Evolutionary conservation across 2,888 invertebrate species (phyloP).

Genomic region (Ectemnius lituratus): DNA sequence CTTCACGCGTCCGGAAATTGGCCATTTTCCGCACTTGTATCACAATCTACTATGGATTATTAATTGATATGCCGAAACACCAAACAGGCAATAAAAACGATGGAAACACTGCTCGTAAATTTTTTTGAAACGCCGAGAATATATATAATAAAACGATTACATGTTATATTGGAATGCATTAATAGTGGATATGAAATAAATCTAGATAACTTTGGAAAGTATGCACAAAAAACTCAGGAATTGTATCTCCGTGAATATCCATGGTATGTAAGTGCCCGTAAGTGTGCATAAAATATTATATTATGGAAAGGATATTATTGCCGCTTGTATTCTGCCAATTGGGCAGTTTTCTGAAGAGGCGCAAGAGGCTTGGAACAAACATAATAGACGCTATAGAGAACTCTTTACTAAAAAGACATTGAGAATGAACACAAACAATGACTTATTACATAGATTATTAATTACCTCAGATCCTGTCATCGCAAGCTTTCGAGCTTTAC

Average conservation of each 20-base stretch:
- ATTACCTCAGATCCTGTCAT: slow-evolving; percentile 21
- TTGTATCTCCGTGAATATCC: slow-evolving; percentile 13
- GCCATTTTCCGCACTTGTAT: too few relatives aligned
- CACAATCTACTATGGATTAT: too few relatives aligned
- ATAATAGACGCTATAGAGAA: slow-evolving; percentile 12
- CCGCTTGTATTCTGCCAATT: slow-evolving; percentile 19
- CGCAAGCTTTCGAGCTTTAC: slow-evolving; percentile 14
- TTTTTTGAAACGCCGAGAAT: slow-evolving; percentile 24
- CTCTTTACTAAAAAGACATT: slow-evolving; percentile 20
- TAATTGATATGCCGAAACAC: slow-evolving; percentile 23
- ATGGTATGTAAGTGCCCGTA: slow-evolving; percentile 17
- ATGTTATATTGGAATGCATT: slow-evolving; percentile 20
- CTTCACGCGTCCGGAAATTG: too few relatives aligned
- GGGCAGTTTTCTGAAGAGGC: slow-evolving; percentile 25
- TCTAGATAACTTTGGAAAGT: slow-evolving; percentile 20
- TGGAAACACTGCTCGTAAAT: slow-evolving; percentile 27
- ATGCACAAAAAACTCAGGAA: not conserved
- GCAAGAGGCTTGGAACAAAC: slow-evolving; percentile 16
- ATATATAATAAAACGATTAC: slow-evolving; percentile 23
- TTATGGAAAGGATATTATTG: slow-evolving; percentile 24
- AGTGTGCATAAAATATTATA: slow-evolving; percentile 21
- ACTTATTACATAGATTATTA: slow-evolving; percentile 19
- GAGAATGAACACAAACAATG: slow-evolving; percentile 19
- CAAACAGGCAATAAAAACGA: slow-evolving; percentile 14
- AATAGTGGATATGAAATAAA: slow-evolving; percentile 11